Conservation (phyloP, 2,888 invertebrate species). For the Orthosia gothica region DNA sequence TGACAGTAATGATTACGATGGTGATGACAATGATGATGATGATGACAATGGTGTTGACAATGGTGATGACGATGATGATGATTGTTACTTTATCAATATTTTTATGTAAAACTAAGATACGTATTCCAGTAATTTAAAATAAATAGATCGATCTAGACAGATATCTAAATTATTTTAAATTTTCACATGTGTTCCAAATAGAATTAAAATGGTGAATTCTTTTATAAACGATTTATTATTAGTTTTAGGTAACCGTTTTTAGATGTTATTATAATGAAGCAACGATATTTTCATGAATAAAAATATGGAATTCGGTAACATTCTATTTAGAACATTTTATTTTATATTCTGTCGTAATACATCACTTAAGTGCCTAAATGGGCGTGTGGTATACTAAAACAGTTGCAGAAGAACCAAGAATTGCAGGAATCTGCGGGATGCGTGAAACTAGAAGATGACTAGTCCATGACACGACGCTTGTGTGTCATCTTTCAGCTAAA, state of each 20-base stretch:
- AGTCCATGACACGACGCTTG: neutral
- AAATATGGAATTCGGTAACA: neutral
- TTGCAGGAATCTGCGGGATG: too few species aligned
- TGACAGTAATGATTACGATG: too few species aligned
- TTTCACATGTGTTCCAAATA: neutral
- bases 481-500: neutral
- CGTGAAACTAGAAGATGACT: too few species aligned
- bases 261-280: neutral
- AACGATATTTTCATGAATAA: conserved; percentile 6
- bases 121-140: neutral
- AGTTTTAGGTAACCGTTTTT: conserved; percentile 1
- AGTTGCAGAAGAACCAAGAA: too few species aligned
- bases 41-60: too few species aligned
- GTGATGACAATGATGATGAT: too few species aligned
- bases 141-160: neutral
- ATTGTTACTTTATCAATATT: too few species aligned
- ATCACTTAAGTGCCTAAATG: too few species aligned
- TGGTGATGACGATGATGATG: too few species aligned
- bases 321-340: neutral
- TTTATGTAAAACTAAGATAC: too few species aligned
- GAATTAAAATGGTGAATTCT: neutral
- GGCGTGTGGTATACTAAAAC: too few species aligned
- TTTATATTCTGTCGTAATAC: neutral
- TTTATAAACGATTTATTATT: neutral
- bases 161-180: neutral